Percentiles rank a stretch among this genome's conserved stretches.
Evolutionary conservation across 2,113 vertebrate species (phyloP).

Genomic region (Cervus canadensis): DNA sequence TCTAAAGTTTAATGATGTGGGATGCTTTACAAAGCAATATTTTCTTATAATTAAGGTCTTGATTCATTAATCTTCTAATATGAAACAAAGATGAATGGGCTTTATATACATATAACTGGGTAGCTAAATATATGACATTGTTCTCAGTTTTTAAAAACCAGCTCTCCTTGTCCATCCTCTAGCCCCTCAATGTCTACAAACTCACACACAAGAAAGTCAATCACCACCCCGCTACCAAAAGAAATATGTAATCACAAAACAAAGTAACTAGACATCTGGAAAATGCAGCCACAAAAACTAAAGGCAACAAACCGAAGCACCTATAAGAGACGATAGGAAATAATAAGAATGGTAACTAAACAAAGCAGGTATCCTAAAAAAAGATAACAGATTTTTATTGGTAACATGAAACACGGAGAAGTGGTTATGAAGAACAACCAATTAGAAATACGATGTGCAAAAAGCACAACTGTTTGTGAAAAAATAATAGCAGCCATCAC

Average conservation of each 20-base stretch:
- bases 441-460: neutral
- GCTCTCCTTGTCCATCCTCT: neutral
- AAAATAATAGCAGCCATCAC: neutral
- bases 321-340: neutral
- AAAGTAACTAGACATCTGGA: neutral
- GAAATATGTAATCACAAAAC: neutral
- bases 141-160: neutral
- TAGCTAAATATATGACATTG: neutral
- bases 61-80: neutral
- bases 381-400: neutral
- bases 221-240: neutral
- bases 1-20: neutral
- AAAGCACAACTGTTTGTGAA: neutral
- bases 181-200: neutral
- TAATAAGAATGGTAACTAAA: neutral
- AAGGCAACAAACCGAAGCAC: neutral
- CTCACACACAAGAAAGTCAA: neutral
- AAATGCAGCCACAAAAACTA: neutral
- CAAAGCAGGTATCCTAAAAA: neutral
- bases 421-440: neutral
- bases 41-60: neutral
- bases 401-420: neutral
- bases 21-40: neutral
- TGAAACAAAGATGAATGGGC: neutral
- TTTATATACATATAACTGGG: neutral